Percentiles rank a stretch among this genome's conserved stretches.
Evolutionary conservation across 2,888 invertebrate species (phyloP).

Genomic region (Acanthosoma haemorrhoidale): DNA sequence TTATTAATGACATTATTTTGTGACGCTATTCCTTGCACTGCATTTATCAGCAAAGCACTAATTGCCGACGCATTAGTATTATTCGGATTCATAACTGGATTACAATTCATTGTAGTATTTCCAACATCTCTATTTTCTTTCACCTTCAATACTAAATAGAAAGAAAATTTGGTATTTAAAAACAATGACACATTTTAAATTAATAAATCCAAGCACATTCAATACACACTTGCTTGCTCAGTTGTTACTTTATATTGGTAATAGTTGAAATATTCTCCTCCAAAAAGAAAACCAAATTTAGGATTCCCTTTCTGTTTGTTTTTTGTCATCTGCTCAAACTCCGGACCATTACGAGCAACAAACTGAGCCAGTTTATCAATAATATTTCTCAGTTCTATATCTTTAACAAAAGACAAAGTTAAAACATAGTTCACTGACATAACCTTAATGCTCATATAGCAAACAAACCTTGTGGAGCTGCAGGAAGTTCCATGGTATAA

Average conservation of each 20-base stretch:
- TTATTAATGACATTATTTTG: conserved; percentile 21
- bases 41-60: conserved; percentile 33
- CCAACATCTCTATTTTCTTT: conserved; percentile 29
- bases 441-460: conserved; percentile 5
- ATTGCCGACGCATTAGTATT: conserved; percentile 10
- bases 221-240: conserved; percentile 82
- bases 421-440: neutral
- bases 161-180: neutral
- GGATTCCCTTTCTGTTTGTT: conserved; percentile 97
- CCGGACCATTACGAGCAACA: conserved; percentile 98
- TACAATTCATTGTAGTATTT: neutral
- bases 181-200: neutral
- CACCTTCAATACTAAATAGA: conserved; percentile 30
- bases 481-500: conserved; percentile 36
- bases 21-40: conserved; percentile 31
- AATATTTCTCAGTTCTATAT: conserved; percentile 91
- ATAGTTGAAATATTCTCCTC: conserved; percentile 91
- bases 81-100: neutral
- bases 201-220: neutral
- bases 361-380: conserved; percentile 98
- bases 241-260: conserved; percentile 94
- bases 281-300: conserved; percentile 94
- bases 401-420: conserved; percentile 48
- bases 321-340: conserved; percentile 98
- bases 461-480: conserved; percentile 37